Evolutionary conservation across 1,140 invertebrate species (phyloP).

Genomic region (Chymomyza costata): DNA sequence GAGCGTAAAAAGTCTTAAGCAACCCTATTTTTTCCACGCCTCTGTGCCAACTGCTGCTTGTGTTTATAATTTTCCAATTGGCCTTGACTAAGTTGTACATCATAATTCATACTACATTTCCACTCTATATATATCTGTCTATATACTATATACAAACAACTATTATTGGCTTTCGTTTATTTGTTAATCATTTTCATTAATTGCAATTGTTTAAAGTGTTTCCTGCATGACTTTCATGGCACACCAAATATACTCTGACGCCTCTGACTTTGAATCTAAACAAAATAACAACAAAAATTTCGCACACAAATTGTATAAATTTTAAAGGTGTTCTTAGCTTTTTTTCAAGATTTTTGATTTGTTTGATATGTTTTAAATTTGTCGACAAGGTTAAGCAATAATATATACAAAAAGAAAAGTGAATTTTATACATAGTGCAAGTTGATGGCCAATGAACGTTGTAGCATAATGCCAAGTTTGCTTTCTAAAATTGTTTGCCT

Average conservation of each 20-base stretch:
- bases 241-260: too few relatives aligned
- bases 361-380: constrained; percentile 43
- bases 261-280: constrained; percentile 27
- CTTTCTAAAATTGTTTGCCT: constrained; percentile 15
- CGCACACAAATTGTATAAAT: too few relatives aligned
- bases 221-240: constrained; percentile 20
- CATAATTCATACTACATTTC: too few relatives aligned
- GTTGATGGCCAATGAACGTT: neutral
- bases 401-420: constrained; percentile 27
- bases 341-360: constrained; percentile 52
- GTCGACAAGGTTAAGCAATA: constrained; percentile 43
- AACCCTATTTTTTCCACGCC: too few relatives aligned
- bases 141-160: too few relatives aligned
- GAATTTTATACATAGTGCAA: constrained; percentile 21
- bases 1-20: too few relatives aligned
- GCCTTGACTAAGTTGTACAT: too few relatives aligned
- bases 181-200: constrained; percentile 54
- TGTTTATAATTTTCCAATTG: too few relatives aligned
- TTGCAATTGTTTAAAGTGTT: constrained; percentile 20
- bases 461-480: constrained; percentile 5
- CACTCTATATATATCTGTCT: too few relatives aligned
- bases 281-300: constrained; percentile 2
- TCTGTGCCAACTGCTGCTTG: too few relatives aligned
- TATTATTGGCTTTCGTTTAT: too few relatives aligned
- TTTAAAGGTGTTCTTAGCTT: neutral